Evolutionary conservation across 2,888 invertebrate species (phyloP), one percentile per base, ranked within the genome.

Genomic region (Drosophila paranaensis): DNA sequence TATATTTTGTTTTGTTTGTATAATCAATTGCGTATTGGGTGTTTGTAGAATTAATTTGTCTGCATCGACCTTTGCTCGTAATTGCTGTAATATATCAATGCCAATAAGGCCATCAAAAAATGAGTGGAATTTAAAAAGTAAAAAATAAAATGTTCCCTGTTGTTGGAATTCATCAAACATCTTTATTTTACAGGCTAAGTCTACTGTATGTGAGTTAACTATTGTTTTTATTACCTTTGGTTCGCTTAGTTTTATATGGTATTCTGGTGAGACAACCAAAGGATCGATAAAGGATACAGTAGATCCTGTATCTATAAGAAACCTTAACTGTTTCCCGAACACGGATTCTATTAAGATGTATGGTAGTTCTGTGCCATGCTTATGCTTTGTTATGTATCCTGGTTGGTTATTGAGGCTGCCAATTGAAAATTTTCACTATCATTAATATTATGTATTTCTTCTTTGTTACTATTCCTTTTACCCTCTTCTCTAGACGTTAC

Each of bases 11-110:
- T 43, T 43, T 43, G 43, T 43, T 3, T 43, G 43, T 43, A 43
- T 43, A 16, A 43, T 6, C 20, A 20, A 43, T 43, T 20, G 43
- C 43, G 43, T 3, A 20, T 43, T 43, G 11, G 20, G 43, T 43
- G 43, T 43, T 43, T 43, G 43, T 43, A 43, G 11, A 43, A 43
- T 43, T 43, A 43, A n/a, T 43, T 43, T 43, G 6, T 43, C 43
- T 43, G 20, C 43, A 43, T 11, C 43, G 11, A 43, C 20, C 43
- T 20, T 43, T 43, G 20, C 43, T 43, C 43, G 43, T 43, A 11
- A 20, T 45, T 45, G n/a, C n/a, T n/a, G n/a, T n/a, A n/a, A n/a
- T n/a, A n/a, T n/a, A n/a, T n/a, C n/a, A n/a, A n/a, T n/a, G n/a
- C n/a, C n/a, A n/a, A n/a, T n/a, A n/a, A n/a, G n/a, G n/a, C n/a